Conservation (phyloP, 1,140 invertebrate species). For the Sesamia nonagrioides region DNA sequence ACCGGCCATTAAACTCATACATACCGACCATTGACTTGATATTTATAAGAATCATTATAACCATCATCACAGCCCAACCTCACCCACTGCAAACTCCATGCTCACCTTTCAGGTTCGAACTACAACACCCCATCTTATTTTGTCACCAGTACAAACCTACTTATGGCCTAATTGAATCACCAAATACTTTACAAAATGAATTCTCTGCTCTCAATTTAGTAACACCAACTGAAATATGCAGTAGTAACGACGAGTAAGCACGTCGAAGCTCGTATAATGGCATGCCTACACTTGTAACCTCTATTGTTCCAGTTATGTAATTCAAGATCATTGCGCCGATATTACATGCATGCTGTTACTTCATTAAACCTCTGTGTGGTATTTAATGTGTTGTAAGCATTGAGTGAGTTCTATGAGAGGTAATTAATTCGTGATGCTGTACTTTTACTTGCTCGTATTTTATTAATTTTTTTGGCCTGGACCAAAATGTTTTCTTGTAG, state of each 20-base stretch:
- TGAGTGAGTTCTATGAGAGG: background rate
- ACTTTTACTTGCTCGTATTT: too few relatives aligned
- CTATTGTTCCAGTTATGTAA: constrained; percentile 43
- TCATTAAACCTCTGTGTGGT: background rate
- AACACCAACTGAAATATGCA: constrained; percentile 21
- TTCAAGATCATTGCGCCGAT: constrained; percentile 45
- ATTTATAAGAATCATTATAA: too few relatives aligned
- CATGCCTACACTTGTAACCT: constrained; percentile 35
- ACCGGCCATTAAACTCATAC: too few relatives aligned
- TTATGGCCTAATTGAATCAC: background rate
- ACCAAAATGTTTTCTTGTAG: too few relatives aligned
- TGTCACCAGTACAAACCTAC: too few relatives aligned
- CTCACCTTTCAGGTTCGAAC: too few relatives aligned
- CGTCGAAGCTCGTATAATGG: constrained; percentile 41
- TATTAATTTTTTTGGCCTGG: too few relatives aligned
- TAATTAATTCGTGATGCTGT: too few relatives aligned
- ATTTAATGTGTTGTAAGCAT: background rate
- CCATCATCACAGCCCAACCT: too few relatives aligned
- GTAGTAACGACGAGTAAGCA: constrained; percentile 32
- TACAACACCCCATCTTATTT: too few relatives aligned
- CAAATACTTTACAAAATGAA: background rate
- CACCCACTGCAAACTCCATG: too few relatives aligned
- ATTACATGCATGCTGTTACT: constrained; percentile 20
- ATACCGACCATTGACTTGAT: too few relatives aligned
- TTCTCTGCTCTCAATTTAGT: background rate